These are phyloP conservation scores for Channa argus DNA, from an alignment of 2,113 vertebrate genomes.

Conservation along the genomic window DNA sequence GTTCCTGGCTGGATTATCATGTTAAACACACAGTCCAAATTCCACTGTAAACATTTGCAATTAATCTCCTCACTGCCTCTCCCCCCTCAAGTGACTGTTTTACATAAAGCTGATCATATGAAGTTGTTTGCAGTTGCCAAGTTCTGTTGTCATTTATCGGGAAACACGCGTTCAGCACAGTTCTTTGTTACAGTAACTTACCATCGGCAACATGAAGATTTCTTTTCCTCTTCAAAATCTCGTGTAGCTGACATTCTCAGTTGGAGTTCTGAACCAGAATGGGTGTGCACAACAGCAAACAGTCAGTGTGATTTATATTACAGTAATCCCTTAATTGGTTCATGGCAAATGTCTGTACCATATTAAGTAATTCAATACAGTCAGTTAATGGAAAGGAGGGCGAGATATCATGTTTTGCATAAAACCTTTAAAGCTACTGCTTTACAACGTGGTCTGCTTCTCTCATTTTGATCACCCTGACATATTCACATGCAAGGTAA, in stretches of 20 bases:
- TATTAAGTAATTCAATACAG: constrained; percentile 82
- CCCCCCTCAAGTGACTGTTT: constrained; percentile 68
- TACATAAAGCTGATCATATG: constrained; percentile 85
- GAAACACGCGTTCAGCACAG: constrained; percentile 52
- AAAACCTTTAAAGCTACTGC: constrained; percentile 83
- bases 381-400: constrained; percentile 79
- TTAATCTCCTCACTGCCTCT: constrained; percentile 71
- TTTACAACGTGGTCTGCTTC: constrained; percentile 60
- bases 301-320: constrained; percentile 76
- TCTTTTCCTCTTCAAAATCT: constrained; percentile 45
- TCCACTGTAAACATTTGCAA: constrained; percentile 85
- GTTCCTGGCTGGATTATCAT: constrained; percentile 79
- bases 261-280: constrained; percentile 65
- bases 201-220: constrained; percentile 30
- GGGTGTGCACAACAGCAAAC: constrained; percentile 78
- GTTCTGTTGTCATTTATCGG: constrained; percentile 72
- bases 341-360: constrained; percentile 81
- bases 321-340: constrained; percentile 86
- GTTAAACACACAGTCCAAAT: constrained; percentile 82
- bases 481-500: constrained; percentile 78
- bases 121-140: constrained; percentile 79
- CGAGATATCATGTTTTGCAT: constrained; percentile 83
- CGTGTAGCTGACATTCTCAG: constrained; percentile 46
- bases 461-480: constrained; percentile 79
- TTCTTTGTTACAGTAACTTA: constrained; percentile 60